phyloP scores from a whole-genome alignment of 2,888 invertebrate species.

The Spicauda simplicius region DNA sequence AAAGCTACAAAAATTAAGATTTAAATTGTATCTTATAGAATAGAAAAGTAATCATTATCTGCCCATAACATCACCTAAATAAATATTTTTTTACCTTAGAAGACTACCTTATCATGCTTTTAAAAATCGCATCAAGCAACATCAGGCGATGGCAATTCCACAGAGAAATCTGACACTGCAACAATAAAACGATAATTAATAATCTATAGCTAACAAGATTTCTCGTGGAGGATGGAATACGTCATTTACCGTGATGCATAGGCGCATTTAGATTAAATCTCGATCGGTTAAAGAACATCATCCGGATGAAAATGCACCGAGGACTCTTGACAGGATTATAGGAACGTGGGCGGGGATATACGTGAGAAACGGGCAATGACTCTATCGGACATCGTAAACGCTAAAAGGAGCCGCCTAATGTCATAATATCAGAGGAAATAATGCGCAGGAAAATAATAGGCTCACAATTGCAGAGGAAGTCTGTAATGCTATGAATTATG shows the following conservation, averaged over 20 bases:
- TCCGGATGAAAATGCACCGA: slow-evolving; percentile 43
- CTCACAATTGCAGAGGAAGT: slow-evolving; percentile 10
- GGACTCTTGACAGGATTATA: slow-evolving; percentile 35
- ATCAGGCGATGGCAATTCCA: too few relatives aligned
- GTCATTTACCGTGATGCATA: slow-evolving; percentile 45
- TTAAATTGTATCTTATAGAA: too few relatives aligned
- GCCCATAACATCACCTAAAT: too few relatives aligned
- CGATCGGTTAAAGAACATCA: slow-evolving; percentile 37
- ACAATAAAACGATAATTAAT: too few relatives aligned
- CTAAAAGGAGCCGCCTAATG: slow-evolving; percentile 30
- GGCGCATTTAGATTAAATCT: slow-evolving; percentile 48
- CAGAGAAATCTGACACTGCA: too few relatives aligned
- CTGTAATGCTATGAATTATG: slow-evolving; percentile 9
- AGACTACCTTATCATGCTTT: too few relatives aligned
- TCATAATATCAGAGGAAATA: slow-evolving; percentile 27
- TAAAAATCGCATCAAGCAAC: too few relatives aligned
- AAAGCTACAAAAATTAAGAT: too few relatives aligned
- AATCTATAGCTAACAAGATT: too few relatives aligned
- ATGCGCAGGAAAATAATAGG: slow-evolving; percentile 25
- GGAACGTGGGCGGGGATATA: slow-evolving; percentile 32
- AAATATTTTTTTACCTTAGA: too few relatives aligned
- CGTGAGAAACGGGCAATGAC: slow-evolving; percentile 33
- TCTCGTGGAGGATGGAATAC: neutral
- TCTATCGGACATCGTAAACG: slow-evolving; percentile 35
- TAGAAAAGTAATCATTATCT: too few relatives aligned